Evolutionary conservation across 2,797 vertebrate genomes (phyloP).

Genomic region (Sardinella longiceps): DNA sequence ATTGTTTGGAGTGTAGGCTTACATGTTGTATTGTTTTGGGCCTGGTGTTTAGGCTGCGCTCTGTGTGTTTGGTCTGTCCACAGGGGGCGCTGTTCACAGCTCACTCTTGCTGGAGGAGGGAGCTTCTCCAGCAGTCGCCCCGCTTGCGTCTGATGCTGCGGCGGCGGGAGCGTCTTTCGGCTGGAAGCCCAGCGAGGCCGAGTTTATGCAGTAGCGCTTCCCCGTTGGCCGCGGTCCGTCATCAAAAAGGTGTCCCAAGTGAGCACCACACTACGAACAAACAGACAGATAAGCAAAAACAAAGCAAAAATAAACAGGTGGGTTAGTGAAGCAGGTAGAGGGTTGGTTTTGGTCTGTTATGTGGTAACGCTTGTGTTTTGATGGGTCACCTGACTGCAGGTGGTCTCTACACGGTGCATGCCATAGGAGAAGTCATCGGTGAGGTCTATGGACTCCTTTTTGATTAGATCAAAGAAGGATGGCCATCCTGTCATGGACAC

Average conservation of each 20-base stretch:
- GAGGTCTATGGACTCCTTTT: conserved; percentile 75
- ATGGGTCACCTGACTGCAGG: conserved; percentile 86
- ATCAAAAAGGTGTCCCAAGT: conserved; percentile 95
- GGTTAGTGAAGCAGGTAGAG: background rate
- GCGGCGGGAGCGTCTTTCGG: conserved; percentile 56
- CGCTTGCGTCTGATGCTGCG: conserved; percentile 25
- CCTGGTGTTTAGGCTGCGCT: background rate
- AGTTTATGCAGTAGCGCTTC: conserved; percentile 97
- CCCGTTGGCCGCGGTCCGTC: conserved; percentile 92
- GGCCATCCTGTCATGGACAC: conserved; percentile 86
- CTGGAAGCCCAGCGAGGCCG: conserved; percentile 87
- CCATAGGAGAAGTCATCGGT: conserved; percentile 90
- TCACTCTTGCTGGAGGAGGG: conserved; percentile 70
- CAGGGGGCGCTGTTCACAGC: conserved; percentile 66
- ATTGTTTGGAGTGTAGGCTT: background rate
- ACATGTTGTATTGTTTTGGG: background rate
- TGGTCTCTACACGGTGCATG: conserved; percentile 91
- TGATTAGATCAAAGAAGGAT: conserved; percentile 89
- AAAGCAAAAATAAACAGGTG: background rate
- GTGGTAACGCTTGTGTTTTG: too few species aligned
- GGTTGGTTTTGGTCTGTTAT: background rate
- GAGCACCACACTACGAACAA: conserved; percentile 86
- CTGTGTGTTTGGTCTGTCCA: conserved; percentile 27
- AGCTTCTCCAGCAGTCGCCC: conserved; percentile 43
- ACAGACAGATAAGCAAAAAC: background rate